These are phyloP conservation scores for Talpa occidentalis DNA, from an alignment of 2,113 vertebrate species.

Conservation along the genomic window DNA sequence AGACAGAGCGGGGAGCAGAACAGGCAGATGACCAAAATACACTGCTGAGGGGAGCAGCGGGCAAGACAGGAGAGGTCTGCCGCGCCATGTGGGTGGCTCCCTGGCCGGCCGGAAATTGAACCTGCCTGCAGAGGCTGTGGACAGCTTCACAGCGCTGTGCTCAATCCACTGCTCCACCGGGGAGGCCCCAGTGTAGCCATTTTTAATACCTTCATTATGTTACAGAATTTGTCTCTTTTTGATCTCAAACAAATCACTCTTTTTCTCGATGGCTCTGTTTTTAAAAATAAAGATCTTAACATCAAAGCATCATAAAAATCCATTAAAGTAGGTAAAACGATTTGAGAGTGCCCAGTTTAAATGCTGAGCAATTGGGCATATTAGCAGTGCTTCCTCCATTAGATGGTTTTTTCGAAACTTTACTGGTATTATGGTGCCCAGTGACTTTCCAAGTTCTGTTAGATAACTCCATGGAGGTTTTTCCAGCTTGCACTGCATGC, in stretches of 20 bases:
- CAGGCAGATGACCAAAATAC: too few relatives aligned
- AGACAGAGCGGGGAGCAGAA: too few relatives aligned
- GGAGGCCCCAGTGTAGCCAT: background rate
- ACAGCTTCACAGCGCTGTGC: too few relatives aligned
- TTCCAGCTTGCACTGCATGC: background rate
- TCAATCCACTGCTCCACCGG: too few relatives aligned
- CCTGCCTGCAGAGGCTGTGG: too few relatives aligned
- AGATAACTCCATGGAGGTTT: background rate
- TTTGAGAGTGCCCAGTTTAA: slow-evolving; percentile 26
- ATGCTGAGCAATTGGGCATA: background rate
- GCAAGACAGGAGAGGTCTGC: too few relatives aligned
- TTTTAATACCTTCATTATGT: background rate
- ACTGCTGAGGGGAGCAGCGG: too few relatives aligned
- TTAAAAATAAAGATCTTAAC: background rate
- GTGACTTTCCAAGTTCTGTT: background rate
- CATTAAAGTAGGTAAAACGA: background rate
- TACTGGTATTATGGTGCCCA: background rate
- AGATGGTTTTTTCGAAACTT: slow-evolving; percentile 34
- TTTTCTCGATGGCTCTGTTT: background rate
- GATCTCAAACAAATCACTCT: background rate
- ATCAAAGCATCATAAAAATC: background rate
- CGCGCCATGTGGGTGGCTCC: too few relatives aligned
- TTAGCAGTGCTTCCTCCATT: background rate
- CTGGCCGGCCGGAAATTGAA: too few relatives aligned
- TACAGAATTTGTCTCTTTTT: background rate